phyloP scores from a whole-genome alignment of 2,113 vertebrate species.

The Megatriorchis doriae region DNA sequence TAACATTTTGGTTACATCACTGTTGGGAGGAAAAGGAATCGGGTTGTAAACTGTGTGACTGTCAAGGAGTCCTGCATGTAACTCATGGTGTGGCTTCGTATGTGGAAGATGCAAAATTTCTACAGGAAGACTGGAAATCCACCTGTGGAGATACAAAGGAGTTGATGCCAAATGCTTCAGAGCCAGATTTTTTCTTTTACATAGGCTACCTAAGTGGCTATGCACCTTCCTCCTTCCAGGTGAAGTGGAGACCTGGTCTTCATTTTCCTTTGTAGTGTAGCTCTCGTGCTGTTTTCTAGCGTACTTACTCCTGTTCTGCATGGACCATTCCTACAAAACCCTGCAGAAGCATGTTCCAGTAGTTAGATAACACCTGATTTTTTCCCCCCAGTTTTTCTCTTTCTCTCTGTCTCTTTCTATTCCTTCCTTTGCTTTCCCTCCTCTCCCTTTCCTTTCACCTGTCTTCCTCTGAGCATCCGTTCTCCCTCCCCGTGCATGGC shows the following conservation, averaged over 20 bases:
- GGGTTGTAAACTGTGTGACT: background rate
- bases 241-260: background rate
- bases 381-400: background rate
- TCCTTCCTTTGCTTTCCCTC: background rate
- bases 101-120: background rate
- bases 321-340: background rate
- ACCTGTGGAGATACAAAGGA: background rate
- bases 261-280: background rate
- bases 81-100: background rate
- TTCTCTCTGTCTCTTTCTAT: background rate
- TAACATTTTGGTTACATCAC: background rate
- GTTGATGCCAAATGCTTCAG: background rate
- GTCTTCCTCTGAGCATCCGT: background rate
- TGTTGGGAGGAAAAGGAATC: background rate
- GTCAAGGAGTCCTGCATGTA: background rate
- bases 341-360: background rate
- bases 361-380: background rate
- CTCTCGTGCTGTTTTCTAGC: background rate
- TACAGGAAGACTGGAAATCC: background rate
- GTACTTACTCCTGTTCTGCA: background rate
- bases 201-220: background rate
- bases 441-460: background rate
- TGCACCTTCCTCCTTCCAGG: background rate
- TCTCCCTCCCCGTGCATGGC: accelerated
- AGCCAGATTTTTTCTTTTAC: background rate